phyloP scores from a whole-genome alignment of 2,113 vertebrate species.

The Lophotis ruficrista region DNA sequence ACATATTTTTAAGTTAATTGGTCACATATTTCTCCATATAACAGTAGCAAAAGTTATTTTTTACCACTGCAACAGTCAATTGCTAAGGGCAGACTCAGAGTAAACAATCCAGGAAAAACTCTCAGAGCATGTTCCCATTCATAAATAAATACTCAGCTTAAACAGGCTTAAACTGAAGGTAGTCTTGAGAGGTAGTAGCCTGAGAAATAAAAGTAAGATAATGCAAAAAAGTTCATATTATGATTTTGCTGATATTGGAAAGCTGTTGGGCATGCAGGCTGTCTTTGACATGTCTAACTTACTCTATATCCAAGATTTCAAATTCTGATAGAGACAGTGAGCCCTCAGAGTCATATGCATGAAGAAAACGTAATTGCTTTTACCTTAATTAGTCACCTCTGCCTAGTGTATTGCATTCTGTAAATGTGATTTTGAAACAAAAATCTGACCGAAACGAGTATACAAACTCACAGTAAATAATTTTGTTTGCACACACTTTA shows the following conservation, averaged over 20 bases:
- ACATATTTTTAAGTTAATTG: not conserved
- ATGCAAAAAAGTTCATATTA: not conserved
- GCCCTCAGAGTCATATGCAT: not conserved
- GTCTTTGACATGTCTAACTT: not conserved
- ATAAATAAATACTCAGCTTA: not conserved
- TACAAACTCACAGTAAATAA: not conserved
- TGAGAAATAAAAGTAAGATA: not conserved
- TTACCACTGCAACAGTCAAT: not conserved
- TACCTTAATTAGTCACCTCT: not conserved
- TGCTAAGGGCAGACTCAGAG: not conserved
- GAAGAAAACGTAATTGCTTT: not conserved
- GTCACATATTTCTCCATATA: not conserved
- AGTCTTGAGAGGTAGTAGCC: not conserved
- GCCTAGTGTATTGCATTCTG: fast-evolving
- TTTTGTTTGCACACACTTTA: not conserved
- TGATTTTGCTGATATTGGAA: not conserved
- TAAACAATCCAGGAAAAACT: not conserved
- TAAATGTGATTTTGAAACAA: not conserved
- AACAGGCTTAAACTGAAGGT: not conserved
- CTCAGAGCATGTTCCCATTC: not conserved
- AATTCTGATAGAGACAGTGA: not conserved
- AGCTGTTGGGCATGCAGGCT: not conserved
- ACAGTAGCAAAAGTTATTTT: not conserved
- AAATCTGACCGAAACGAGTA: not conserved
- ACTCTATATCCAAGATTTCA: not conserved